Evolutionary conservation across 2,797 vertebrate species (phyloP).

Genomic region (Catharus ustulatus): DNA sequence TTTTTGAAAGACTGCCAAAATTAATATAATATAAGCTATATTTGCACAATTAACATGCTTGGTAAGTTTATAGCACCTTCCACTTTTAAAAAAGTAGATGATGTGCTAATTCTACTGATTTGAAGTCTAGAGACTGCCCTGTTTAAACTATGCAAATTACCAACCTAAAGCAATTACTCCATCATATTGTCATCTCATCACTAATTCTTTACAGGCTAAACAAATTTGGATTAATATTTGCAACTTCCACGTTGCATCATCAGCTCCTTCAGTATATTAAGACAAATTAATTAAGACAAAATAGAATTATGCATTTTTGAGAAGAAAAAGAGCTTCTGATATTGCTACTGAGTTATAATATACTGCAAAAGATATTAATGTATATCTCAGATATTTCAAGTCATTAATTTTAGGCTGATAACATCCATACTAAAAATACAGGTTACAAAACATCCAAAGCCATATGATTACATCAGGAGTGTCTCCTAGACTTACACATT

Average conservation of each 20-base stretch:
- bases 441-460: too few species aligned
- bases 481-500: not conserved
- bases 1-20: constrained; percentile 25
- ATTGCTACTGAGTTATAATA: not conserved
- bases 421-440: not conserved
- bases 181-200: constrained; percentile 62
- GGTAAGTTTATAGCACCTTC: not conserved
- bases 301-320: not conserved
- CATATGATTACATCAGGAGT: too few species aligned
- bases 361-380: not conserved
- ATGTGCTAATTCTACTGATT: constrained; percentile 52
- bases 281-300: constrained; percentile 54
- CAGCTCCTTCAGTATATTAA: constrained; percentile 35
- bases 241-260: constrained; percentile 50
- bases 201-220: constrained; percentile 75
- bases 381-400: not conserved
- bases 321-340: not conserved
- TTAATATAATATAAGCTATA: not conserved
- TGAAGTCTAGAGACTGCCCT: constrained; percentile 43
- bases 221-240: constrained; percentile 64
- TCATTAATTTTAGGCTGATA: not conserved
- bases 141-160: constrained; percentile 61
- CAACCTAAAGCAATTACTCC: constrained; percentile 65
- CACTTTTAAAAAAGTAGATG: not conserved
- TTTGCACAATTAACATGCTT: not conserved